phyloP scores from a whole-genome alignment of 1,140 invertebrate species.

The Lepidurus couesii region DNA sequence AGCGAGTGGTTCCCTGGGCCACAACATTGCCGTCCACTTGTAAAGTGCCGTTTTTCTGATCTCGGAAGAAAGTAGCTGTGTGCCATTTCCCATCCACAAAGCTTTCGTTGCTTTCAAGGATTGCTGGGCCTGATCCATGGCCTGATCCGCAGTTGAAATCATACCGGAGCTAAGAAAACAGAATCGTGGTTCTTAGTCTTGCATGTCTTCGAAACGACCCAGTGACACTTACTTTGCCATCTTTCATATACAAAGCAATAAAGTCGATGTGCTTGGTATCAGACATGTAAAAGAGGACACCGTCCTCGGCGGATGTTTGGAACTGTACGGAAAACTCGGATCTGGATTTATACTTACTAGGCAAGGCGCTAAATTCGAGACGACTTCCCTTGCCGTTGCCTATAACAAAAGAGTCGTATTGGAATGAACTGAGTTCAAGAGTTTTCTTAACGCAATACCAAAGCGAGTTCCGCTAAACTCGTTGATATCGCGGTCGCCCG shows the following conservation, averaged over 20 bases:
- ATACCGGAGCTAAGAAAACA: conserved; percentile 55
- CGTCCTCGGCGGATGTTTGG: conserved; percentile 67
- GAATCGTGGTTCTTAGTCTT: background rate
- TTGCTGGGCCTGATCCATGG: conserved; percentile 60
- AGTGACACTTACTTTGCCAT: conserved; percentile 60
- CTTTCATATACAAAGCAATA: conserved; percentile 70
- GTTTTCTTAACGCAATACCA: conserved; percentile 42
- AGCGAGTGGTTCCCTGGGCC: conserved; percentile 48
- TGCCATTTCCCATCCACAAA: conserved; percentile 88
- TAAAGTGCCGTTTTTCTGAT: conserved; percentile 56
- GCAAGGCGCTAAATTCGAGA: conserved; percentile 60
- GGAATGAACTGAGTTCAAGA: background rate
- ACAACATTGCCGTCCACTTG: conserved; percentile 58
- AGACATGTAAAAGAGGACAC: conserved; percentile 77
- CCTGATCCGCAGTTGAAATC: conserved; percentile 67
- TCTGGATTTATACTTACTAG: conserved; percentile 43
- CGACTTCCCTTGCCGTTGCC: conserved; percentile 64
- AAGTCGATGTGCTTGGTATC: conserved; percentile 64
- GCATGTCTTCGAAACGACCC: background rate
- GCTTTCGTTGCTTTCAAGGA: conserved; percentile 49
- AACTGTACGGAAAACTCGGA: conserved; percentile 75
- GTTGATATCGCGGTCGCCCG: conserved; percentile 42
- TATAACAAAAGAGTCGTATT: conserved; percentile 37
- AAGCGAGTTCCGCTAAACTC: conserved; percentile 48
- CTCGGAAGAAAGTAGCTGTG: conserved; percentile 56